These are phyloP conservation scores for Terebella lapidaria DNA, from an alignment of 2,888 invertebrate genomes.

Conservation along the genomic window DNA sequence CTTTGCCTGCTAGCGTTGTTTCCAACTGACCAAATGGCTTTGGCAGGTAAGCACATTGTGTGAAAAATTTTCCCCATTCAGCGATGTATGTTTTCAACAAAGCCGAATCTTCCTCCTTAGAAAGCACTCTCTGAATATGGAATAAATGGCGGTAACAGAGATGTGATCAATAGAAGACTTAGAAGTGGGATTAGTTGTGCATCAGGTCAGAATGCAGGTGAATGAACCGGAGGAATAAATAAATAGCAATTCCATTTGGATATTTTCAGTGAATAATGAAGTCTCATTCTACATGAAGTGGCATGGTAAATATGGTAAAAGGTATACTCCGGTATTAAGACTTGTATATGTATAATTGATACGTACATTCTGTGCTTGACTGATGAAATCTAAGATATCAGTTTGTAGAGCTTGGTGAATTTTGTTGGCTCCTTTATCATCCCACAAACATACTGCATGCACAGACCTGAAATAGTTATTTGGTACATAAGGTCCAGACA, in stretches of 20 bases:
- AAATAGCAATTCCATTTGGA: too few relatives aligned
- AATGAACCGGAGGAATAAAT: too few relatives aligned
- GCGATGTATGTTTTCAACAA: slow-evolving; percentile 92
- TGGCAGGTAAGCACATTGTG: slow-evolving; percentile 94
- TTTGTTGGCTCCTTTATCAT: slow-evolving; percentile 87
- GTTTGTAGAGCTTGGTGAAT: slow-evolving; percentile 82
- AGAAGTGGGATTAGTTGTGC: too few relatives aligned
- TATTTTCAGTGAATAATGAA: too few relatives aligned
- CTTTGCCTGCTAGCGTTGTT: slow-evolving; percentile 73
- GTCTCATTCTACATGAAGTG: too few relatives aligned
- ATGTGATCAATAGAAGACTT: too few relatives aligned
- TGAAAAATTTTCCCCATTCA: slow-evolving; percentile 97
- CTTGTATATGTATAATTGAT: too few relatives aligned
- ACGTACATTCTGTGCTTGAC: slow-evolving; percentile 75
- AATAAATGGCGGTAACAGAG: too few relatives aligned
- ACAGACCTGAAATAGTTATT: slow-evolving; percentile 69
- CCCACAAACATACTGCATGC: slow-evolving; percentile 94
- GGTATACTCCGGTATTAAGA: too few relatives aligned
- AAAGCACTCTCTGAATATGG: slow-evolving; percentile 66
- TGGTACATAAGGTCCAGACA: too few relatives aligned
- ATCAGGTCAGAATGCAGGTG: too few relatives aligned
- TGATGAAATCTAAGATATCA: slow-evolving; percentile 90
- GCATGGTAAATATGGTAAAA: too few relatives aligned
- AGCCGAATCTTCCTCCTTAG: slow-evolving; percentile 90
- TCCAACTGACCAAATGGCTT: slow-evolving; percentile 92